Percentiles rank a stretch among this genome's conserved stretches.
Evolutionary conservation across 2,113 vertebrate genomes (phyloP).

Genomic region (Hippocampus abdominalis): DNA sequence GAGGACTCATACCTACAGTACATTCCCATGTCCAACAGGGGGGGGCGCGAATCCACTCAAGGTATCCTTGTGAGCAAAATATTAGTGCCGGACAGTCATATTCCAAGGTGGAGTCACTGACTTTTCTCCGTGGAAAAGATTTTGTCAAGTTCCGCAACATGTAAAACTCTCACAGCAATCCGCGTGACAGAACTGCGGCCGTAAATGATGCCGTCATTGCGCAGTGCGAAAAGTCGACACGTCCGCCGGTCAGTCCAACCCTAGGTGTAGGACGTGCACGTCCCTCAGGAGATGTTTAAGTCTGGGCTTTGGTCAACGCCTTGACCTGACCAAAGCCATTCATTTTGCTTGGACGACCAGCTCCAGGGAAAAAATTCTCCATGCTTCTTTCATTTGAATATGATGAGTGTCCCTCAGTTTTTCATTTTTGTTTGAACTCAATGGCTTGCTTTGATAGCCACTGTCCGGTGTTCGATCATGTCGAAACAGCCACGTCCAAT

Average conservation of each 20-base stretch:
- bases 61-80: neutral
- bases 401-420: neutral
- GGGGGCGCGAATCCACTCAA: neutral
- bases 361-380: neutral
- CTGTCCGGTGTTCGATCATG: neutral
- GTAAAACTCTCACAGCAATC: no score
- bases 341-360: neutral
- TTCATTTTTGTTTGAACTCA: neutral
- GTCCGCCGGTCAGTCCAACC: neutral
- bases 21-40: neutral
- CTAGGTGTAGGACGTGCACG: neutral
- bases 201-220: neutral
- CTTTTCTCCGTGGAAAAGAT: no score
- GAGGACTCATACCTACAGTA: neutral
- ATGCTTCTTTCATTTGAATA: neutral
- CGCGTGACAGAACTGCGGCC: neutral
- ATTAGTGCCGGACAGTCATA: neutral
- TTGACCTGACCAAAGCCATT: neutral
- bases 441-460: neutral
- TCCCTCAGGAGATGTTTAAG: neutral
- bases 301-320: neutral
- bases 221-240: neutral
- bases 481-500: neutral
- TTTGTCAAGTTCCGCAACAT: no score
- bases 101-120: no score